phyloP scores from a whole-genome alignment of 2,888 invertebrate genomes.

The Pyrrhosoma nymphula region DNA sequence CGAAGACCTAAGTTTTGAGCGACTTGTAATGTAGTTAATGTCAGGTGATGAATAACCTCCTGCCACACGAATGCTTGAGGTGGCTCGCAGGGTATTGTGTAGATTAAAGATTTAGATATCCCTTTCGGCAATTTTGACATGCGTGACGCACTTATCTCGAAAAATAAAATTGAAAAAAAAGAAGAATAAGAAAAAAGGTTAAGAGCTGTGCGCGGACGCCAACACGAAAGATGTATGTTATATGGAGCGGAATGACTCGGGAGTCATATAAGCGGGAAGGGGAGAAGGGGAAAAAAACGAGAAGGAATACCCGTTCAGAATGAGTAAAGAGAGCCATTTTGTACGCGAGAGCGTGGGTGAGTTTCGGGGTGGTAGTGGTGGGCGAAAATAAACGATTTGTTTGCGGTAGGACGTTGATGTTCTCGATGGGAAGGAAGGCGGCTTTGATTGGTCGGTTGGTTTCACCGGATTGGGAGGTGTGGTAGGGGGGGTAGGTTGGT shows the following conservation, averaged over 20 bases:
- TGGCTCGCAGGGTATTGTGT: too few relatives aligned
- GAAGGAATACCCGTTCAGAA: background rate
- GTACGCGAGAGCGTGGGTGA: background rate
- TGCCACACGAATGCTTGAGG: too few relatives aligned
- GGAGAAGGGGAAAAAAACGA: background rate
- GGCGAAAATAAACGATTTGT: background rate
- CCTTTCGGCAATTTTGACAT: background rate
- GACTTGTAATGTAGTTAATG: too few relatives aligned
- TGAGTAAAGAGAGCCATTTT: slow-evolving; percentile 32
- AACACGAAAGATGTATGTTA: slow-evolving; percentile 12
- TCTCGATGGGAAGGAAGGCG: background rate
- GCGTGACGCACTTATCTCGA: background rate
- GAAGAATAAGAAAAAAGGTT: background rate
- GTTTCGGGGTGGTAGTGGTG: background rate
- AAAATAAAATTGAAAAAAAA: background rate
- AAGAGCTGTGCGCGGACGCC: background rate
- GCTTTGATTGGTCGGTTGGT: background rate
- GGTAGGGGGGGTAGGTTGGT: background rate
- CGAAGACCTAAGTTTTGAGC: too few relatives aligned
- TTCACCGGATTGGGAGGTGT: background rate
- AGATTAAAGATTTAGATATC: too few relatives aligned
- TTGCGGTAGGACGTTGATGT: background rate
- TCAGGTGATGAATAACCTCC: too few relatives aligned
- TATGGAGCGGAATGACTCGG: background rate
- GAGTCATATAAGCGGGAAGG: too few relatives aligned